phyloP scores from a whole-genome alignment of 2,888 invertebrate species.

The Cetonia aurata region DNA sequence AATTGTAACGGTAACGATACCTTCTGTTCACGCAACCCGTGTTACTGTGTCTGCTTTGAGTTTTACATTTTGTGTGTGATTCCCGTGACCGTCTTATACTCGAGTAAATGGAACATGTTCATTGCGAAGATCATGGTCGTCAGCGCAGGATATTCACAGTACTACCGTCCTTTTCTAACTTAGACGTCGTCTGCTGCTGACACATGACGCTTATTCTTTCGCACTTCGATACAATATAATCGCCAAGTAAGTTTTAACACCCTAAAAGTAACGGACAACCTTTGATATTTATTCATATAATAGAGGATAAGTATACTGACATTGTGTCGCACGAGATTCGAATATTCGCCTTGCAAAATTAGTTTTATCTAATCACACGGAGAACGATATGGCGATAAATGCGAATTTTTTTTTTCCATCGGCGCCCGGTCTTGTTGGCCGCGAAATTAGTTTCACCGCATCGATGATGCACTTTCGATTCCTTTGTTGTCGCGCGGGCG shows the following conservation, averaged over 20 bases:
- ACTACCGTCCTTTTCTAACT: slow-evolving; percentile 3
- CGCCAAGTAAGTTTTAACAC: neutral
- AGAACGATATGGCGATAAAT: neutral
- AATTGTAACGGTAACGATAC: slow-evolving; percentile 1
- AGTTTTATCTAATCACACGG: slow-evolving; percentile 2
- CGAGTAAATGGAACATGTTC: slow-evolving; percentile 16
- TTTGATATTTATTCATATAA: neutral
- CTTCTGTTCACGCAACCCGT: neutral
- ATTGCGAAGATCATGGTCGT: slow-evolving; percentile 19
- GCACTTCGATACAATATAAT: neutral
- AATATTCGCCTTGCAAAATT: slow-evolving; percentile 5
- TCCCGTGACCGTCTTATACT: slow-evolving; percentile 13
- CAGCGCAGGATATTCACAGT: neutral
- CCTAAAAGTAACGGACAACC: neutral
- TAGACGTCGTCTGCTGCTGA: neutral
- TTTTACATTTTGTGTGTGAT: neutral
- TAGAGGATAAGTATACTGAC: too few species aligned
- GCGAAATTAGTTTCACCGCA: neutral
- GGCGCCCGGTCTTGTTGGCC: neutral
- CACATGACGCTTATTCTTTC: neutral
- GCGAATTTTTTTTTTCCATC: neutral
- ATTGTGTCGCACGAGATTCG: too few species aligned
- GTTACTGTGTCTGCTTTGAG: neutral
- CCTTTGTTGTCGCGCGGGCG: slow-evolving; percentile 9
- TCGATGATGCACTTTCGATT: slow-evolving; percentile 5